Base-by-base conservation (phyloP, 37 sponge, comb jelly and placozoan genomes). In the Sycon ciliatum region DNA sequence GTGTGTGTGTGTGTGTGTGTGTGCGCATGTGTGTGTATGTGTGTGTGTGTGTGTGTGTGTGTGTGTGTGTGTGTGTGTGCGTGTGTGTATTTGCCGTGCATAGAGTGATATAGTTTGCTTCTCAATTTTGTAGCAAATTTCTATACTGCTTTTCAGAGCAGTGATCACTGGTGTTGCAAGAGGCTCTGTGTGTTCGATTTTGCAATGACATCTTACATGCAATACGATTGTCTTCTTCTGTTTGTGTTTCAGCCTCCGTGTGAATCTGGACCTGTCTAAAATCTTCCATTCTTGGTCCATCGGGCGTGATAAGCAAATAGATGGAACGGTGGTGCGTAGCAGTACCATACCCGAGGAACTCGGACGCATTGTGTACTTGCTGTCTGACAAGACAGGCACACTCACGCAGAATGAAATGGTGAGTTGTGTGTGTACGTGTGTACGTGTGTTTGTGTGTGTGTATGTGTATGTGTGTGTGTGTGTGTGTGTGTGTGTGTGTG, bases 341-440 rank as follows among this genome's bases (percentile, higher is more conserved):
- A 93, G 90, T 70, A 93, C 94, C 46, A 93, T 93, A 29, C 94
- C 94, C 3, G 94, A 93, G 71, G 94, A 93, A 36, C 84, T 93
- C 24, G 94, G 94, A 1, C 62, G 94, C 11, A 66, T 93, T 0
- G 86, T 82, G 54, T 93, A 83, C 78, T 68, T 93, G 29, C 76
- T 93, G 52, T 73, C 75, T 11, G 94, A 93, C 76, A 93, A 93
- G 76, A 93, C 94, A 1, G 94, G 94, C 31, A 93, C 94, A 34
- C 87, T 93, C 49, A 93, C 94, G 6, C 76, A 82, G 67, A 93
- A 93, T 60, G 89, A 93, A 72, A 93, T 93, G 94, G 94, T 88
- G 37, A 4, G 79, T 42, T 42, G 9, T 42, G 49, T 42, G 63
- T n/a, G 29, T 60, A 60, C 49, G 13, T 42, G 13, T 16, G 9